A percentile compares a stretch with the other conserved stretches of the same genome.
phyloP scores from a whole-genome alignment of 35 echinoderm and acorn worm species.

The Apostichopus japonicus region DNA sequence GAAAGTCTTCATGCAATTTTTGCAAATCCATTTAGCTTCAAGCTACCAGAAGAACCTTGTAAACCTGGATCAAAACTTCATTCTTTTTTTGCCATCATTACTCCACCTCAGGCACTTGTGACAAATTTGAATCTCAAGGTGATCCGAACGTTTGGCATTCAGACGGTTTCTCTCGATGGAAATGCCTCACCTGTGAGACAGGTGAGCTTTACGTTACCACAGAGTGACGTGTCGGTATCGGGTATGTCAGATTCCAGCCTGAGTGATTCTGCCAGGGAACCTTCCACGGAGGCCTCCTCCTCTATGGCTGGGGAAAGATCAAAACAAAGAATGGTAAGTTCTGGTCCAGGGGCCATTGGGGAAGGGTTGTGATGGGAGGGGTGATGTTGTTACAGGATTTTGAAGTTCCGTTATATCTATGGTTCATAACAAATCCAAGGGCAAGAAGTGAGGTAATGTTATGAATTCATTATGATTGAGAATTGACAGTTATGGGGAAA shows the following conservation, averaged over 20 bases:
- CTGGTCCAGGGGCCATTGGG: background rate
- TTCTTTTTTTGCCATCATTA: background rate
- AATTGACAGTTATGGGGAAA: too few species aligned
- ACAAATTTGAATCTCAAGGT: conserved; percentile 72
- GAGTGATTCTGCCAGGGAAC: conserved; percentile 70
- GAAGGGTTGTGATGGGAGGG: too few species aligned
- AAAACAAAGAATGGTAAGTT: conserved; percentile 78
- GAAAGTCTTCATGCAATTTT: too few species aligned
- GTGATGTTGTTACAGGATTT: too few species aligned
- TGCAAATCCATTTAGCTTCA: too few species aligned
- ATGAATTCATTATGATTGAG: too few species aligned
- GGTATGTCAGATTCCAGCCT: conserved; percentile 53
- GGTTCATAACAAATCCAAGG: background rate
- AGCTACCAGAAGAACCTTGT: too few species aligned
- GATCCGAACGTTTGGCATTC: conserved; percentile 75
- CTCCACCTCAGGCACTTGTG: conserved; percentile 72
- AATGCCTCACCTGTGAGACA: conserved; percentile 62
- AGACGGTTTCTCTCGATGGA: conserved; percentile 75
- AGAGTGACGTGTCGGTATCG: conserved; percentile 5
- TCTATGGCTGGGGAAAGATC: conserved; percentile 63
- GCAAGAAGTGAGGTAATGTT: background rate
- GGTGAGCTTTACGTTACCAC: conserved; percentile 35
- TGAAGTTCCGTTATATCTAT: background rate
- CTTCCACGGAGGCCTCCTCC: conserved; percentile 64
- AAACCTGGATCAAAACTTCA: too few species aligned